Evolutionary conservation across 2,797 vertebrate species (phyloP), one percentile per base, ranked within the genome.

Genomic region (Acomys russatus): DNA sequence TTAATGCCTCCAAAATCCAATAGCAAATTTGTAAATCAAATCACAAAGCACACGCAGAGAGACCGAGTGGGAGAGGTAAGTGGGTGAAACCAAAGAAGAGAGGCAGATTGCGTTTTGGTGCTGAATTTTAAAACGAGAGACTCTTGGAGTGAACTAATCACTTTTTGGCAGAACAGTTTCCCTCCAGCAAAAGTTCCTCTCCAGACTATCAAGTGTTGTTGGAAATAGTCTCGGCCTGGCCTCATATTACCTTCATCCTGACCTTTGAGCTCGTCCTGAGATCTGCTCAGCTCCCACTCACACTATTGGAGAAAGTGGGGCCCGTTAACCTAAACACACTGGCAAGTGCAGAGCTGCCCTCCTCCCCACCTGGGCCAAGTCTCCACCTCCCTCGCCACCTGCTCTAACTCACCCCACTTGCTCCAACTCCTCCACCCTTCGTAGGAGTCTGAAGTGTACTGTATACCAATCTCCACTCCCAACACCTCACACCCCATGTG

Each of bases 1-100:
- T 18, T 92, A 61, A 97, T 93, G 97, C 93, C 78, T 85, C 74
- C 51, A 78, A 94, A 98, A 97, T 92, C 76, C 94, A 95, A 91
- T 82, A 80, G 86, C 38, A 22, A 97, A 88, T 91, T 92, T 96
- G 95, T 88, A 96, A 98, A 97, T 98, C 96, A 95, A 96, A 96
- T 96, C 92, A 96, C 49, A 51, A 94, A 70, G 78, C 33, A 11
- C 14, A 77, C 28, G 76, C 59, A 54, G 20, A 14, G 79, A 78
- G 83, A 95, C 59, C 17, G 5, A 23, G 28, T 0, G 33, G 64
- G 77, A 88, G 88, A 70, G 86, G 38, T 63, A 91, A 92, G 94
- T 38, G 78, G 73, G 25, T 91, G 96, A 94, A 91, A 92, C 14
- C 23, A 23, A 76, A 96, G 95, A 61, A 79, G 71, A 71, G 44